Evolutionary conservation across 2,113 vertebrate species (phyloP).

Genomic region (Gasterosteus aculeatus): DNA sequence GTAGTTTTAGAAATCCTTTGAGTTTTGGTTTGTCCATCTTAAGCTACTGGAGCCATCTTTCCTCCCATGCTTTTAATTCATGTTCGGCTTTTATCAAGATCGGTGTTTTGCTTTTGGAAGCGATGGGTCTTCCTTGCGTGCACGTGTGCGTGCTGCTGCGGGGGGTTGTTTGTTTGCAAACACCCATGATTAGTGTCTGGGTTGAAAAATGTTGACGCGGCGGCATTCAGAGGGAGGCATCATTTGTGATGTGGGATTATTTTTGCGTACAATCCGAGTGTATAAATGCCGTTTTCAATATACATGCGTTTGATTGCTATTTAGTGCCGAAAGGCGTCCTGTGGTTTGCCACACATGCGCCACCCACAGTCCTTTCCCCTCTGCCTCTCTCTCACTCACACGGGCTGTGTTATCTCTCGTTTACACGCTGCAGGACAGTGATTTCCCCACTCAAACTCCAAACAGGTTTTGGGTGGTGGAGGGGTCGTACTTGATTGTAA

Average conservation of each 20-base stretch:
- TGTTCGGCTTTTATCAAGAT: constrained; percentile 40
- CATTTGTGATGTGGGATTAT: neutral
- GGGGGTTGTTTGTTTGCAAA: constrained; percentile 66
- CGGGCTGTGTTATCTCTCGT: constrained; percentile 36
- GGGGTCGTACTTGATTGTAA: constrained; percentile 73
- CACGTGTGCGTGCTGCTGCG: constrained; percentile 24
- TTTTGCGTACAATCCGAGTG: neutral
- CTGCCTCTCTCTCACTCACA: neutral
- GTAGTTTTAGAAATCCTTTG: neutral
- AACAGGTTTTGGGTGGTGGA: constrained; percentile 36
- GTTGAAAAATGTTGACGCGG: constrained; percentile 7
- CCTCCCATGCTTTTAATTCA: constrained; percentile 19
- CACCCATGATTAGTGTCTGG: constrained; percentile 7
- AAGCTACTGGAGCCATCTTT: neutral
- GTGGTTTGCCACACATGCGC: neutral
- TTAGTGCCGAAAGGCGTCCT: neutral
- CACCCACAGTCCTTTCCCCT: too few species aligned
- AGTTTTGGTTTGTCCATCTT: neutral
- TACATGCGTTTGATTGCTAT: neutral
- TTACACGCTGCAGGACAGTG: constrained; percentile 56
- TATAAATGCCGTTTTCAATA: neutral
- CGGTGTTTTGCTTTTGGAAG: neutral
- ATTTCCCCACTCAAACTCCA: constrained; percentile 59
- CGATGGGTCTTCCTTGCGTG: constrained; percentile 25
- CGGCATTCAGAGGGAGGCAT: neutral